Base-by-base conservation (phyloP, 2,888 invertebrate genomes). In the Aspidiotus rigidus region DNA sequence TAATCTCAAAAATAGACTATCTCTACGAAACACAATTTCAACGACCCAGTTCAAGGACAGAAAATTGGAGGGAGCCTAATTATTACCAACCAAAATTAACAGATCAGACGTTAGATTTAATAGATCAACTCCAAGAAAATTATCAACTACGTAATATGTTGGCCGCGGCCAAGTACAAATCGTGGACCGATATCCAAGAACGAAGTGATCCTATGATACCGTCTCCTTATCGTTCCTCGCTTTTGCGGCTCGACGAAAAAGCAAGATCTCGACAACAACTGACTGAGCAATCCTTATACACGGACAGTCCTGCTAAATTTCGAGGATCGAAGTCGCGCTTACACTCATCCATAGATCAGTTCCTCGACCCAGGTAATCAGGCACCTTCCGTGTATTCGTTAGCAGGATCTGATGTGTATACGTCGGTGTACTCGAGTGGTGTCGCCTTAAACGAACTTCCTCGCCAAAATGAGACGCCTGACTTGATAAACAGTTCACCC, bases 371-470 rank as follows among this genome's bases (percentile, higher is more conserved):
- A n/a, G 49, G 10, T 2, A 7, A 16, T 10, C 59, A 59, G 2
- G 17, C 59, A 11, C 13, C 64, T 63, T n/a, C 69, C 55, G 40
- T 71, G 44, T 53, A 69, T 62, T 49, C 55, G 42, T 15, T 72
- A 28, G 67, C 67, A 15, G 67, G 67, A 73, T 82, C 85, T 70
- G 83, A 85, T 77, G 84, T 86, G 73, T 87, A 86, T 75, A 87
- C 87, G n/a, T 86, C 86, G 62, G 86, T 88, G 9, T 87, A 87
- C 77, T 87, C 87, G 16, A 85, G 85, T 71, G 84, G 85, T 63
- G 82, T 84, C 74, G 83, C 85, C 62, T 82, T 83, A 28, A 60
- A 59, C 16, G 49, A 67, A 1, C 42, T 17, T 10, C 49, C 67
- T 28, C 55, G 54, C 28, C 53, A 39, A 13, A 13, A 49, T n/a